Evolutionary conservation across 2,888 invertebrate species (phyloP).

Genomic region (Metopia argyrocephala): DNA sequence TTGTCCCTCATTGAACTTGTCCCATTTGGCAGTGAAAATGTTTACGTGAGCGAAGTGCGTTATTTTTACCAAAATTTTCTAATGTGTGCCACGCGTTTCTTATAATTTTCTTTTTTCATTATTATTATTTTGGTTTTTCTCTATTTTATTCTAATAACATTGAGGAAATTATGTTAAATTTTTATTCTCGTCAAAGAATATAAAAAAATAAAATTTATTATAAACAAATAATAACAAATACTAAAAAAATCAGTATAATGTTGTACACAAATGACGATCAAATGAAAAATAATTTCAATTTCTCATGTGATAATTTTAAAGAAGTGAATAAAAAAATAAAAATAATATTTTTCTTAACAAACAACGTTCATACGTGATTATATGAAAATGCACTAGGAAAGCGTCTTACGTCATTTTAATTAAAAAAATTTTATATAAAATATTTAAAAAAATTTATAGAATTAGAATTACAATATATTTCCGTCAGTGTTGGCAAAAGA

Average conservation of each 20-base stretch:
- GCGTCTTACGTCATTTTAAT: too few relatives aligned
- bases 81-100: constrained; percentile 44
- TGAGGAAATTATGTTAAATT: neutral
- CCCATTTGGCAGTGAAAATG: constrained; percentile 57
- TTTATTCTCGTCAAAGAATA: neutral
- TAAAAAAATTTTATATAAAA: too few relatives aligned
- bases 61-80: constrained; percentile 14
- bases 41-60: constrained; percentile 38
- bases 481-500: too few relatives aligned
- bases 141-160: constrained; percentile 17
- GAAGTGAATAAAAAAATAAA: neutral
- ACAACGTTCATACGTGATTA: neutral
- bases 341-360: neutral
- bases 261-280: neutral
- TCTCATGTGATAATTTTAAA: neutral
- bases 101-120: neutral
- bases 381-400: neutral
- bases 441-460: too few relatives aligned
- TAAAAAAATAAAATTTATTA: neutral
- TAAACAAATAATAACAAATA: neutral
- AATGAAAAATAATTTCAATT: neutral
- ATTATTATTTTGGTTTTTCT: neutral
- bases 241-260: neutral
- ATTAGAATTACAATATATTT: too few relatives aligned
- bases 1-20: constrained; percentile 40